Conservation (phyloP, 2,888 invertebrate species). For the Elmis aenea region DNA sequence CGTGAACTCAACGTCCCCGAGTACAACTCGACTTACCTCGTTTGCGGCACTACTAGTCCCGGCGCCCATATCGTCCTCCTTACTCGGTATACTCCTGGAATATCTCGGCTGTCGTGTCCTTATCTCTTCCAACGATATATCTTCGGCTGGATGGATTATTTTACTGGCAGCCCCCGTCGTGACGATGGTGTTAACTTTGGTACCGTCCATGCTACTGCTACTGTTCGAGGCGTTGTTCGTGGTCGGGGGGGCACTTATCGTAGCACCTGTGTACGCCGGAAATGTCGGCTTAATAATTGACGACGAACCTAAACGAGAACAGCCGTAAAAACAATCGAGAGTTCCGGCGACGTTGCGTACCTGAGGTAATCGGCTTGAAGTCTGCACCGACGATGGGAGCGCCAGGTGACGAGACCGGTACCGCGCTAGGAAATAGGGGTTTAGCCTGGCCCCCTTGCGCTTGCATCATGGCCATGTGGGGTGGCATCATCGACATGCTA, state of each 20-base stretch:
- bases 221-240: slow-evolving; percentile 46
- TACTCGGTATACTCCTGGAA: slow-evolving; percentile 34
- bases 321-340: slow-evolving; percentile 1
- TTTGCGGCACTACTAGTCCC: slow-evolving; percentile 37
- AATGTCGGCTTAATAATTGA: slow-evolving; percentile 19
- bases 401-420: slow-evolving; percentile 57
- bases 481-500: slow-evolving; percentile 54
- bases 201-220: slow-evolving; percentile 25
- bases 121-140: slow-evolving; percentile 84
- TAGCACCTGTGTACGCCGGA: slow-evolving; percentile 53
- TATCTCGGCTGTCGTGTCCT: slow-evolving; percentile 68
- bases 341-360: no score
- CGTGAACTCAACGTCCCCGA: no score
- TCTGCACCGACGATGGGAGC: slow-evolving; percentile 56
- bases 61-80: slow-evolving; percentile 38
- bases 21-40: slow-evolving; percentile 32
- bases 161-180: slow-evolving; percentile 81
- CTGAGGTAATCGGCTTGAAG: slow-evolving; percentile 54
- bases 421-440: slow-evolving; percentile 79
- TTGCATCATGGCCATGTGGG: slow-evolving; percentile 51
- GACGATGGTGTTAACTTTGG: slow-evolving; percentile 57
- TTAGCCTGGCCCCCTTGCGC: slow-evolving; percentile 56
- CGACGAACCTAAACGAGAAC: slow-evolving; percentile 6
- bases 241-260: slow-evolving; percentile 71
- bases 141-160: slow-evolving; percentile 91